Evolutionary conservation across 2,797 vertebrate species (phyloP).

Genomic region (Sebastes oblongus): DNA sequence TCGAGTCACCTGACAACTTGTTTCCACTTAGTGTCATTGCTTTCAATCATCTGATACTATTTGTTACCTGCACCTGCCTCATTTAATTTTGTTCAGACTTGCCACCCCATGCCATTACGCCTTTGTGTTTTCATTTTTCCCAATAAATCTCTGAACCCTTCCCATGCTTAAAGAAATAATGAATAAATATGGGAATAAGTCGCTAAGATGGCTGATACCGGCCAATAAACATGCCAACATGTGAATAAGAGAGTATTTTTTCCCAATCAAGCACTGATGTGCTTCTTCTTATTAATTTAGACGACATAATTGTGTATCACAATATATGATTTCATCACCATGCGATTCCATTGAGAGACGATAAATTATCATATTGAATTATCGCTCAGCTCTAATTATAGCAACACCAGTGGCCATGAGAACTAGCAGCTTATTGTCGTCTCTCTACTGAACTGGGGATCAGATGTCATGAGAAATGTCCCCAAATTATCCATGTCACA

Average conservation of each 20-base stretch:
- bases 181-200: no score
- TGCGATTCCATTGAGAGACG: no score
- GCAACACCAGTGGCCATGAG: neutral
- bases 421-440: neutral
- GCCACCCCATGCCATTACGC: neutral
- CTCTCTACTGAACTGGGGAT: neutral
- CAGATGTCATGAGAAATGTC: slow-evolving; percentile 1
- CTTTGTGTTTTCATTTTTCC: neutral
- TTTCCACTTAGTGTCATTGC: neutral
- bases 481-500: neutral
- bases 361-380: no score
- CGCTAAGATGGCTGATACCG: no score
- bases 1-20: neutral
- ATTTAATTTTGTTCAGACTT: neutral
- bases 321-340: no score
- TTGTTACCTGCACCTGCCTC: neutral
- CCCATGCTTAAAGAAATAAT: no score
- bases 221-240: no score
- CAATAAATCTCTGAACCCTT: neutral
- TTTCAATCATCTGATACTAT: neutral
- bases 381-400: neutral
- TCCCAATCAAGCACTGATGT: no score
- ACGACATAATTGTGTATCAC: no score
- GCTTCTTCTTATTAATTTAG: no score
- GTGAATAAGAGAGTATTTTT: no score